Evolutionary conservation across 2,797 vertebrate genomes (phyloP), one percentile per base, ranked within the genome.

Genomic region (Podarcis lilfordi): DNA sequence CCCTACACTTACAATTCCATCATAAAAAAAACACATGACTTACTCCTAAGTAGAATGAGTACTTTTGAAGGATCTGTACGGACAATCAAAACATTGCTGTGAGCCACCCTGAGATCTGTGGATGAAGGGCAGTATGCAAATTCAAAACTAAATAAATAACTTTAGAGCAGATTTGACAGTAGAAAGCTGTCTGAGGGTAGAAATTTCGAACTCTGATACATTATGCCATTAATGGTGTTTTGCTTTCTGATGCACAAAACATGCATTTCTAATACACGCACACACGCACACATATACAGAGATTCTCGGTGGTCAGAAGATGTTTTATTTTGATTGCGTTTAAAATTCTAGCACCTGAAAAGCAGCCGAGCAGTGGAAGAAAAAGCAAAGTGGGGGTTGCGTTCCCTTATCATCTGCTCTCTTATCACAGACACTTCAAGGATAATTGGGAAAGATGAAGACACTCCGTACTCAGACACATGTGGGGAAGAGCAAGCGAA

Each of bases 401-500:
- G 27, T 45, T n/a, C 10, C 25, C 61, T 68, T n/a, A 17, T 45
- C 40, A 69, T 19, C 1, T 23, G 3, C 8, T 32, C 40, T 23
- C 29, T 50, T 23, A 50, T 25, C 82, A 50, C 2, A 8, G 29
- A 27, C 13, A 25, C 71, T 37, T 21, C 32, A 50, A 84, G 71
- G 43, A 45, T 2, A 19, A 81, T 9, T 35, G 13, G 72, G 72
- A 35, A 45, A 86, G 9, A 21, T 19, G 43, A 64, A 37, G 71
- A 40, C 32, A 21, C n/a, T 25, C 32, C 17, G 8, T 59, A 9
- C 37, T 50, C n/a, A 66, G 27, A 27, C 19, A 45, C n/a, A 71
- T n/a, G 11, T 11, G 3, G 0, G 0, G 50, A 7, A 3, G 25
- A 68, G 5, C 0, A 64, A 4, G 25, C 3, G 0, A 80, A 82